Base-by-base conservation (phyloP, 1,140 invertebrate species). In the Aphelinus atriplicis region DNA sequence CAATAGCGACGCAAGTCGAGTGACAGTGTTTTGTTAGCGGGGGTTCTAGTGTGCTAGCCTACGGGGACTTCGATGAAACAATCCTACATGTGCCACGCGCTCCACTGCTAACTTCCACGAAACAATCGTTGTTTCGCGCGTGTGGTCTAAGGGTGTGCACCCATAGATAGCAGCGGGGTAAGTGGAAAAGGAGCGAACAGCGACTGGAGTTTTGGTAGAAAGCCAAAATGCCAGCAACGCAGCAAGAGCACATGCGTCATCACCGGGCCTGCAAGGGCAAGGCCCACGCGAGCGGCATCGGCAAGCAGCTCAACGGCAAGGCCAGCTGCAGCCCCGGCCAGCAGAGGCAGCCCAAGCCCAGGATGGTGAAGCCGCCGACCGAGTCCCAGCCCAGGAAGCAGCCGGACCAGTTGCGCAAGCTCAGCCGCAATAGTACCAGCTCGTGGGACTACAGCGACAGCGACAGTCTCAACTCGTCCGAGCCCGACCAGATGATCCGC, bases 251-350 rank as follows among this genome's bases (percentile, higher is more conserved):
- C 77, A 88, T 91, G 70, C 88, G 90, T 53, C 90, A 91, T 76
- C 93, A 94, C 82, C 90, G 90, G 78, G 91, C 91, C 48, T 94
- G 93, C 80, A 92, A 91, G 26, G 93, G 93, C 55, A 92, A 92
- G 78, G 90, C 92, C 0, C 93, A 94, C 79, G 93, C 91, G 5
- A 90, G 91, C 68, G 92, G 92, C 3, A 90, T 90, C 55, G 85
- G 82, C 7, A 90, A 90, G 78, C 82, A 85, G 61, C 79, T 73
- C 42, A 76, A 79, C 81, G 71, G 65, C 72, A 79, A 71, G 47
- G n/a, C 2, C 9, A 58, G 1, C 51, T 47, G 63, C 51, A 74
- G 48, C 62, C 48, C 10, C 10, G 60, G 5, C 68, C 67, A 4
- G 76, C 75, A 3, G n/a, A 51, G 58, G 73, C 2, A 53, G 50